Base-by-base conservation (phyloP, 2,113 vertebrate species). In the Pterophyllum scalare region DNA sequence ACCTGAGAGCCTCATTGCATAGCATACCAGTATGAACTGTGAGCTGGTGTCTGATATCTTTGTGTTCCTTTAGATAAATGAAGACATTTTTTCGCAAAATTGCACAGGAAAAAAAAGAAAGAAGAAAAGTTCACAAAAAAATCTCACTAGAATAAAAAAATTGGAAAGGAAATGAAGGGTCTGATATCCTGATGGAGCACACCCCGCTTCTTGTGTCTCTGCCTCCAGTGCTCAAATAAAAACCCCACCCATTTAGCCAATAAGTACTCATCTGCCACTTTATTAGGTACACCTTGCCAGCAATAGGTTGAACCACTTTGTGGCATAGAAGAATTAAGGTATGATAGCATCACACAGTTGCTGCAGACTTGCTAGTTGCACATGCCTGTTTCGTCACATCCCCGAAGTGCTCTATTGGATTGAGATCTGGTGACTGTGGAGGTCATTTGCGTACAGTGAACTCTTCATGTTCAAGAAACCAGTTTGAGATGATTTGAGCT, bases 231-330 rank as follows among this genome's bases (percentile, higher is more conserved):
- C 19, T 46, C 40, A 67, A 43, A 67, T 1, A 6, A 46, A 38
- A 46, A 46, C 40, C 38, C 26, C 38, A 24, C 40, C 12, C 7
- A 43, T 3, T 35, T 35, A 40, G 13, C 38, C 13, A 2, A 6
- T 2, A 49, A 20, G 15, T 8, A 19, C 22, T 67, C 40, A 28
- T 49, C 13, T 4, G 40, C 12, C 40, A 43, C 13, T 49, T 67
- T 49, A 67, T 67, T 28, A 28, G 64, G 64, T 49, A 28, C 40
- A 28, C 22, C 46, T 22, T 19, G 5, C 17, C 14, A 28, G 15
- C 12, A 0, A 19, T 11, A 4, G 40, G 26, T 46, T 46, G 14
- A 2, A 67, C 49, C 3, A 0, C 40, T 67, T 46, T 15, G 14
- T 19, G 13, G 22, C 38, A 22, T 64, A 43, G 40, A 65, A 65